Evolutionary conservation across 2,888 invertebrate species (phyloP), one percentile per base, ranked within the genome.

Genomic region (Parochlus steinenii): DNA sequence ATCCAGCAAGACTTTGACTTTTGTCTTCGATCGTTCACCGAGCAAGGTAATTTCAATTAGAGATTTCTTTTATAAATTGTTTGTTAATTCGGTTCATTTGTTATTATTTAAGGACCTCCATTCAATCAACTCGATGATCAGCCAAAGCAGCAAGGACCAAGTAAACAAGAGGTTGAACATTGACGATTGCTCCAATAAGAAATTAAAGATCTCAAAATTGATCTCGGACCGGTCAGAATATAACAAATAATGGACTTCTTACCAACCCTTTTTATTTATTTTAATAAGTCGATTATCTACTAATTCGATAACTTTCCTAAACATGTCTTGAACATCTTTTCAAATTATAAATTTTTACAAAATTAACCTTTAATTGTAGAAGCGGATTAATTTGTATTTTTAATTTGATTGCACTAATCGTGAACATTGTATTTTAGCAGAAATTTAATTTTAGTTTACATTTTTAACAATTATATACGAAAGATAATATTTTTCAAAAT

Each of bases 1-100:
- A 39, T 54, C 55, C 23, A 53, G 56, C 18, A 49, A 49, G 44
- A 47, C 50, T 37, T 40, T 53, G 29, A 53, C 52, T 17, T 58
- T 51, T 41, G 49, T 52, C 22, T 48, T 56, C 39, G 49, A 47
- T 29, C 49, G 45, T 39, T 58, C 58, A 43, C 58, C 58, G 15
- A 52, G 53, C 31, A 56, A 58, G 47, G 58, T 39, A 14, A 12
- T 11, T 27, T 12, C 6, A 27, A 15, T 14, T 16, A 15, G 15
- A n/a, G 4, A 6, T 28, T 28, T 24, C 6, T 6, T 4, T 3
- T 6, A 11, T 4, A 19, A 19, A 5, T 12, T 18, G 10, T 28
- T 30, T 14, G 3, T 31, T 22, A 5, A 31, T 15, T 14, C 22
- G 15, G 23, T 22, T 14, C 3, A 16, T 33, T 11, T 25, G 2